Evolutionary conservation across 2,113 vertebrate genomes (phyloP), one percentile per base, ranked within the genome.

Genomic region (Notiomystis cincta): DNA sequence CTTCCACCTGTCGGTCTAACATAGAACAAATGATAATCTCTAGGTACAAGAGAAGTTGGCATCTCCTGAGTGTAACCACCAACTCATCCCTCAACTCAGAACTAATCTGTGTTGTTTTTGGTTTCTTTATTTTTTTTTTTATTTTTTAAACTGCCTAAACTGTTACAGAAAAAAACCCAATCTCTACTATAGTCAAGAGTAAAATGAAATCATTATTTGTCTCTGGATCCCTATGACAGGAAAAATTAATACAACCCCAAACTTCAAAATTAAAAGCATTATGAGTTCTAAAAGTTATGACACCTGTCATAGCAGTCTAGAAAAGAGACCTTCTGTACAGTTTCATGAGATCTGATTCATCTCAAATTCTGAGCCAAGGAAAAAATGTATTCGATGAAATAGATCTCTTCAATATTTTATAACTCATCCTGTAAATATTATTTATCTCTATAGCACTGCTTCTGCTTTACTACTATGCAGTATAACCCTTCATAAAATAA

Each of bases 1-100:
- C 95, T 97, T 64, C 99, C 99, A 93, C 99, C 99, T 81, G 99
- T 96, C 67, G 99, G 99, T 79, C 99, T 99, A 97, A 91, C 81
- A 95, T 0, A 85, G 51, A 96, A 95, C 15, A 93, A 90, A 60
- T 45, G 1, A 80, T 42, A 13, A 21, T 7, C 7, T 51, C 23
- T 22, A 81, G 20, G 16, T 47, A 37, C 16, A 75, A 56, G 28
- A 69, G 18, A 75, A 90, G 4, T 15, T 25, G 7, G 3, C 7
- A 18, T 53, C 20, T 83, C 65, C 35, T 31, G 7, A 67, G 6
- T 15, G 40, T 27, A 70, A 35, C 8, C 56, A 64, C 6, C 83
- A 87, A 48, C 5, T n/a, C 38, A 24, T 62, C 27, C 60, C 33
- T 54, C 33, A 22, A 54, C 19, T 22, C 22, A 48, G 22, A 48